Conservation (phyloP, 2,888 invertebrate genomes). For the Apodemia hepburni region DNA sequence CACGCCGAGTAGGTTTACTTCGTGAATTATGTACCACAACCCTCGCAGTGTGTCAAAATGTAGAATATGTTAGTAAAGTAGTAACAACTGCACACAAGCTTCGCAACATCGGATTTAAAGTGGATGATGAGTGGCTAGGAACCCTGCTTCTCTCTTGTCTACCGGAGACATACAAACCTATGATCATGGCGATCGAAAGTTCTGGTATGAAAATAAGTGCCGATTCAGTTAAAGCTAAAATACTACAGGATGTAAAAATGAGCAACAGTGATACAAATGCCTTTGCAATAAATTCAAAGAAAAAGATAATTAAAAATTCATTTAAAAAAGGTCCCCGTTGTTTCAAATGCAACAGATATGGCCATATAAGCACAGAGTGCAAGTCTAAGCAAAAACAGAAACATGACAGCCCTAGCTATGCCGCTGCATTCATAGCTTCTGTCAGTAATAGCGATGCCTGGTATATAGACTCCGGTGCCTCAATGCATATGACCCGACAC, state of each 20-base stretch:
- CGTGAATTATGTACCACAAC: no score
- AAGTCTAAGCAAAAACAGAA: not conserved
- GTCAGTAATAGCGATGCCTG: not conserved
- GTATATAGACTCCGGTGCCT: constrained; percentile 5
- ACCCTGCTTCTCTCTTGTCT: not conserved
- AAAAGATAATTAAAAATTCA: not conserved
- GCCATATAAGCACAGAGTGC: not conserved
- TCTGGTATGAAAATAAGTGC: constrained; percentile 1
- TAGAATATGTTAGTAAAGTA: not conserved
- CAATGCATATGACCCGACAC: not conserved
- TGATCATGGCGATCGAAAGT: not conserved
- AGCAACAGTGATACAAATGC: not conserved
- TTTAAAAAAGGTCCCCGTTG: not conserved
- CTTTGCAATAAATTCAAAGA: not conserved
- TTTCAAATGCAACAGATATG: not conserved
- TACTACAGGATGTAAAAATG: not conserved
- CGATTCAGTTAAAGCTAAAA: not conserved
- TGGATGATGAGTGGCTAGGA: not conserved
- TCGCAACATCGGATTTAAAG: not conserved
- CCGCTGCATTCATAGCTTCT: not conserved
- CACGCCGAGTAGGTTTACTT: no score
- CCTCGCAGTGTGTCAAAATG: not conserved
- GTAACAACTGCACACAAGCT: not conserved
- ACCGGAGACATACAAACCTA: not conserved
- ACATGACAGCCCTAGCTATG: not conserved